These are phyloP conservation scores for Dreissena polymorpha DNA, from an alignment of 1,140 invertebrate genomes.

Conservation along the genomic window DNA sequence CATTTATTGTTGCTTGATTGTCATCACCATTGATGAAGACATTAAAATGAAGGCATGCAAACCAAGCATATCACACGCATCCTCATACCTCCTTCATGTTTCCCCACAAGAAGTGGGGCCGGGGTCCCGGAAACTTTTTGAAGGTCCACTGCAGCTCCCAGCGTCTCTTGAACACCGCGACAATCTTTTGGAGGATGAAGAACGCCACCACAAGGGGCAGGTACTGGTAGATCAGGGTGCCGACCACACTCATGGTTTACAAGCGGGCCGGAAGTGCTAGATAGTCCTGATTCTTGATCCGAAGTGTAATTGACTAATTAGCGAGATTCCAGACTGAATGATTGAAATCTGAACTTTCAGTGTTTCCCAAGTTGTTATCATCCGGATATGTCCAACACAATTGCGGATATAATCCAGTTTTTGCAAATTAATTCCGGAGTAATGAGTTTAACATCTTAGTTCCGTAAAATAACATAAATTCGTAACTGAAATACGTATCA, in stretches of 20 bases:
- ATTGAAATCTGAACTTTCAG: no score
- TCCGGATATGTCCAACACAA: no score
- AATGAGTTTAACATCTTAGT: no score
- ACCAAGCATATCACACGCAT: neutral
- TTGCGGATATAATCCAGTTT: no score
- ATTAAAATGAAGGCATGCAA: neutral
- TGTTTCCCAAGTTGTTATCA: no score
- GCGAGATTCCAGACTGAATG: no score
- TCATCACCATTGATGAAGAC: neutral
- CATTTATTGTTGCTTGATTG: neutral
- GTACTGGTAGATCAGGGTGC: conserved; percentile 6
- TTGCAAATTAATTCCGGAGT: no score
- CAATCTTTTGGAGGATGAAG: conserved; percentile 52
- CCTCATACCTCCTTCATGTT: conserved; percentile 58
- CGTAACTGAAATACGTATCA: no score
- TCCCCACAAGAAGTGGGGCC: conserved; percentile 58
- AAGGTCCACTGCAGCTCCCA: conserved; percentile 44
- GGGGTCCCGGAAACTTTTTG: conserved; percentile 61
- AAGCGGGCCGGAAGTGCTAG: neutral
- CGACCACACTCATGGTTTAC: conserved; percentile 11
- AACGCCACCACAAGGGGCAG: conserved; percentile 40
- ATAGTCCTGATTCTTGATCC: no score
- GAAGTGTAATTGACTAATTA: no score
- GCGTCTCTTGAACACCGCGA: conserved; percentile 37
- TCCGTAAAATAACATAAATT: no score